Percentiles rank a stretch among this genome's conserved stretches.
Conservation (phyloP, 2,113 vertebrate genomes). For the Rhynchomys soricoides region DNA sequence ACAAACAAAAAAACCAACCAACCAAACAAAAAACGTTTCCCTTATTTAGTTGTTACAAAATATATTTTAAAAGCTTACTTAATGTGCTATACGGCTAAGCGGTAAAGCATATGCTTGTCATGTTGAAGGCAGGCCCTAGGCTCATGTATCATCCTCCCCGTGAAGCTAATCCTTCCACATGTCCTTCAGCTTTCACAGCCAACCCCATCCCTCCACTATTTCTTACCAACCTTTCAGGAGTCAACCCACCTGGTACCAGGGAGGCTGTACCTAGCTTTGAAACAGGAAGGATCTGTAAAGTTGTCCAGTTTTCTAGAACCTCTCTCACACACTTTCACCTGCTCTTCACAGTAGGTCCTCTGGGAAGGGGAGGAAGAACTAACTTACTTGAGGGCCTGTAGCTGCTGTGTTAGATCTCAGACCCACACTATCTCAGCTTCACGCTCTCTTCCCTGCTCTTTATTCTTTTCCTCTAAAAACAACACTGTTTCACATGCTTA, state of each 20-base stretch:
- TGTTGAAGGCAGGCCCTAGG: neutral
- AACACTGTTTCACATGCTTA: neutral
- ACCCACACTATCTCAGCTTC: conserved; percentile 9
- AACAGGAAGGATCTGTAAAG: neutral
- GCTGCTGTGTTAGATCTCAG: conserved; percentile 3
- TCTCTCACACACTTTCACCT: conserved; percentile 16
- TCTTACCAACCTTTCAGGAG: neutral
- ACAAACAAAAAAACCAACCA: too few relatives aligned
- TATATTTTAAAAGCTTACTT: conserved; percentile 15
- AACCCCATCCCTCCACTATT: neutral
- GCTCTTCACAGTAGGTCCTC: neutral
- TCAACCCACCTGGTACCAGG: neutral
- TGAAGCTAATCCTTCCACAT: neutral
- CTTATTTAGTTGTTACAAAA: conserved; percentile 25
- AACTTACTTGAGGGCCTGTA: neutral
- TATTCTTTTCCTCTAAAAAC: conserved; percentile 8
- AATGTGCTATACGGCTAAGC: neutral
- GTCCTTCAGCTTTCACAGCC: neutral
- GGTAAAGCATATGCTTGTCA: neutral
- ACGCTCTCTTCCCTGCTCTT: neutral
- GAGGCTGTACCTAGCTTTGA: neutral
- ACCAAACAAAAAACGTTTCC: too few relatives aligned
- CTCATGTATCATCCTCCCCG: neutral
- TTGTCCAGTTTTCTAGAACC: neutral
- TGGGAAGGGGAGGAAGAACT: neutral